phyloP scores from a whole-genome alignment of 2,888 invertebrate species.

The Abrostola triplasia region DNA sequence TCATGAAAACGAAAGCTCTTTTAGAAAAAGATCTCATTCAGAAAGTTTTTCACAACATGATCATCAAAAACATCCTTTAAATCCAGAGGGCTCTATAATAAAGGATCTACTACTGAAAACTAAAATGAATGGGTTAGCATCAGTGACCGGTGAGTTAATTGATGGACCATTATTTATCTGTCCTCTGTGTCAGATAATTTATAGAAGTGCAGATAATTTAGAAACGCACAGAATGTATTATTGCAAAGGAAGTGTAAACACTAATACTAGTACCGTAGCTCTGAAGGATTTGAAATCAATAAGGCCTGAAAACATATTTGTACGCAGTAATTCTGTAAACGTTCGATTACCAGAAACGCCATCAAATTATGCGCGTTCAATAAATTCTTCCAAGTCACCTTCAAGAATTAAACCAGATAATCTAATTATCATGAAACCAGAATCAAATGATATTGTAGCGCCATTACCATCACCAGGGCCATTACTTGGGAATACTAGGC shows the following conservation, averaged over 20 bases:
- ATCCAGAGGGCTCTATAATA: constrained; percentile 91
- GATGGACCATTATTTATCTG: constrained; percentile 91
- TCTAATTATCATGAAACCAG: constrained; percentile 84
- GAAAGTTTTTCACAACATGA: constrained; percentile 86
- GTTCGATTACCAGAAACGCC: constrained; percentile 87
- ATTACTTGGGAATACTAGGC: constrained; percentile 93
- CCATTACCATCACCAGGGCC: constrained; percentile 95
- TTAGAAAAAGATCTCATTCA: constrained; percentile 88
- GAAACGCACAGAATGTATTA: constrained; percentile 94
- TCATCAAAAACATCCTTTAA: constrained; percentile 89
- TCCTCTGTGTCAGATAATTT: constrained; percentile 93
- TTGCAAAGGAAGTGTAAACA: constrained; percentile 90
- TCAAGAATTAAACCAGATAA: constrained; percentile 87
- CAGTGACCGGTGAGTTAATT: constrained; percentile 87
- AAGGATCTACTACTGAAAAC: constrained; percentile 94
- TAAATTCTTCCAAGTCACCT: constrained; percentile 73
- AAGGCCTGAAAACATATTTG: constrained; percentile 84
- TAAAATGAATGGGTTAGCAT: constrained; percentile 81
- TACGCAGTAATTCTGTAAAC: constrained; percentile 89
- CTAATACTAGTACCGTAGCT: constrained; percentile 59
- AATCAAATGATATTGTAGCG: constrained; percentile 85
- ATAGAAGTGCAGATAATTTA: constrained; percentile 93
- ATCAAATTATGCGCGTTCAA: constrained; percentile 74
- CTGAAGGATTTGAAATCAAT: constrained; percentile 75
- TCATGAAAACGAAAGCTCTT: constrained; percentile 74